Base-by-base conservation (phyloP, 2,113 vertebrate species). In the Anser brachyrhynchus region DNA sequence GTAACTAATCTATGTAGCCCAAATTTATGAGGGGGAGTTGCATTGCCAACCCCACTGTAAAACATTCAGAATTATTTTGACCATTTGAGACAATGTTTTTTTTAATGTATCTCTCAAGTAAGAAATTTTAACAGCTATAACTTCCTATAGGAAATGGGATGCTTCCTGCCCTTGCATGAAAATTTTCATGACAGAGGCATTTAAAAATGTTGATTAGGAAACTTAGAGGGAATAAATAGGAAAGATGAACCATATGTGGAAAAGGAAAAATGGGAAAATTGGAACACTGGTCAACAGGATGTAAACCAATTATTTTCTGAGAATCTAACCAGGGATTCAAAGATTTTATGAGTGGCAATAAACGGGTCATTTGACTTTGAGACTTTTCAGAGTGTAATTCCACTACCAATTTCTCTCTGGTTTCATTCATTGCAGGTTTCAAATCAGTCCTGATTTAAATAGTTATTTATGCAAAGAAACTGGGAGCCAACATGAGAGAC, bases 161-260 rank as follows among this genome's bases (percentile, higher is more conserved):
- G 52, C 66, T 90, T 95, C 69, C 46, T 94, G 49, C 65, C 80
- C 43, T 84, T 72, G 67, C 2, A 75, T 20, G 52, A 93, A 87
- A 66, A 22, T 49, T 72, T 84, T 92, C 73, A 58, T 62, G 39
- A 80, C n/a, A 71, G 43, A 96, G 62, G 66, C 80, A 89, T 87
- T 93, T 87, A 41, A 49, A 93, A 97, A 94, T 84, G 75, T 80
- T 91, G 92, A 74, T 94, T 93, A 92, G 66, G 76, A 92, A 88
- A 69, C 35, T 78, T 78, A 77, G 35, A 90, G 51, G 28, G 49
- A 90, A 64, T 75, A 84, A 94, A 92, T 87, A 86, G 69, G 52
- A 90, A 92, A 89, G 49, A 87, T 78, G 33, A 92, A 86, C 62
- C 33, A 33, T 78, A 62, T 90, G 41, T 75, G 43, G 70, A 72